phyloP scores from a whole-genome alignment of 1,140 invertebrate species.

The Agrypnia vestita region DNA sequence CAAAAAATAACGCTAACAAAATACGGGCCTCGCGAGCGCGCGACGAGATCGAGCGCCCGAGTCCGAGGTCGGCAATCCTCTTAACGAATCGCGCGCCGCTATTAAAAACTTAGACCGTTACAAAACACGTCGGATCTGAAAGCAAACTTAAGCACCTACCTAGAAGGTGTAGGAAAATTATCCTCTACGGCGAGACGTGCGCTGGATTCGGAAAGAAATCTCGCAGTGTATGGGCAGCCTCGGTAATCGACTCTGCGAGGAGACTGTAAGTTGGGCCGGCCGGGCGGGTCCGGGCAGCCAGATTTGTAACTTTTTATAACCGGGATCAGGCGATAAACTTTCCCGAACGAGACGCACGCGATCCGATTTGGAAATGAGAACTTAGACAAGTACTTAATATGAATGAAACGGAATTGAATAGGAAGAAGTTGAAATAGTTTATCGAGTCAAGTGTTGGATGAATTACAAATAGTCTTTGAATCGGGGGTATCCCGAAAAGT shows the following conservation, averaged over 20 bases:
- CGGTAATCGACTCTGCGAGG: background rate
- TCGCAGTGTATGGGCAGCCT: background rate
- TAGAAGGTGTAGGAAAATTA: too few species aligned
- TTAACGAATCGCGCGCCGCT: too few species aligned
- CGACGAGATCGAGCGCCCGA: too few species aligned
- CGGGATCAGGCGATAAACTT: constrained; percentile 59
- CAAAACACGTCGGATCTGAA: too few species aligned
- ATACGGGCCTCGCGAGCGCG: too few species aligned
- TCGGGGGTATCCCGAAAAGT: background rate
- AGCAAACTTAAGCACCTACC: too few species aligned
- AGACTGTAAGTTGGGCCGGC: background rate
- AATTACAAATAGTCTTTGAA: constrained; percentile 24
- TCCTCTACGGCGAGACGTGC: too few species aligned
- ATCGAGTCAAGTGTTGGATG: constrained; percentile 30
- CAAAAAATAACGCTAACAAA: too few species aligned
- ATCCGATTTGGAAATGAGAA: constrained; percentile 59
- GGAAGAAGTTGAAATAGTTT: constrained; percentile 46
- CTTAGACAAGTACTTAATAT: constrained; percentile 53
- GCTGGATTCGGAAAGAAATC: too few species aligned
- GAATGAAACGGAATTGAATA: constrained; percentile 50
- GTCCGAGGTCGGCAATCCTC: too few species aligned
- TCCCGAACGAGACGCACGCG: constrained; percentile 58
- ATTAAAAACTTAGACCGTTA: too few species aligned
- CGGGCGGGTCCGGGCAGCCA: constrained; percentile 20
- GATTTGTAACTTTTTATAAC: constrained; percentile 62